These are phyloP conservation scores for Cichladusa arquata DNA, from an alignment of 2,113 vertebrate species.

Conservation along the genomic window DNA sequence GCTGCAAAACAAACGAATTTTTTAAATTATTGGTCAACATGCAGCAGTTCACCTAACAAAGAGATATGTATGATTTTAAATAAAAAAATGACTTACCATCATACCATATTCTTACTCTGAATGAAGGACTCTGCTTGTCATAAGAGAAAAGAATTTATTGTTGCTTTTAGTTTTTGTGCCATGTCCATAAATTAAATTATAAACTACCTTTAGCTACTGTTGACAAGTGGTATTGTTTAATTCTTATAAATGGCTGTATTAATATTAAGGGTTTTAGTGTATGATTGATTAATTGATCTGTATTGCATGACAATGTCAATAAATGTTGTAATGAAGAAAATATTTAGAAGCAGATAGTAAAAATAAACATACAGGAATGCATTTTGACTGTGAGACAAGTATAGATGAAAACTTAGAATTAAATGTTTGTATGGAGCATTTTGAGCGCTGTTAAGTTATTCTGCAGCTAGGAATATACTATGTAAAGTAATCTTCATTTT, in stretches of 20 bases:
- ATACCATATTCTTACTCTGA: not conserved
- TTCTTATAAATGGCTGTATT: not conserved
- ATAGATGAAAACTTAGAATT: not conserved
- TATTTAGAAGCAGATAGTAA: not conserved
- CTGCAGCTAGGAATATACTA: not conserved
- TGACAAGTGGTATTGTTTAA: not conserved
- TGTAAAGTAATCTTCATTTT: not conserved
- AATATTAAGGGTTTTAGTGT: not conserved
- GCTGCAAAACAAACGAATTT: not conserved
- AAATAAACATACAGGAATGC: constrained; percentile 12
- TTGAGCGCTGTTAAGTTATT: not conserved
- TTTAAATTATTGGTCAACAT: not conserved
- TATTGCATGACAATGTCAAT: not conserved
- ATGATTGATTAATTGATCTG: not conserved
- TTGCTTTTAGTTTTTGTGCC: not conserved
- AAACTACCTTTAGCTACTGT: not conserved
- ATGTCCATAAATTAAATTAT: not conserved
- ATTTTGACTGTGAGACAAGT: constrained; percentile 9
- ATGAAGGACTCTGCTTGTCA: not conserved
- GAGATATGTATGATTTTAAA: not conserved
- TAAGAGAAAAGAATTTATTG: not conserved
- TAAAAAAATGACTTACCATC: not conserved
- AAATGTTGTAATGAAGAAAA: not conserved
- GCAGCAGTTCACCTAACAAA: not conserved
- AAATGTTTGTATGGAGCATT: constrained; percentile 26